Conservation (phyloP, 2,113 vertebrate genomes). For the Spilogale gracilis region DNA sequence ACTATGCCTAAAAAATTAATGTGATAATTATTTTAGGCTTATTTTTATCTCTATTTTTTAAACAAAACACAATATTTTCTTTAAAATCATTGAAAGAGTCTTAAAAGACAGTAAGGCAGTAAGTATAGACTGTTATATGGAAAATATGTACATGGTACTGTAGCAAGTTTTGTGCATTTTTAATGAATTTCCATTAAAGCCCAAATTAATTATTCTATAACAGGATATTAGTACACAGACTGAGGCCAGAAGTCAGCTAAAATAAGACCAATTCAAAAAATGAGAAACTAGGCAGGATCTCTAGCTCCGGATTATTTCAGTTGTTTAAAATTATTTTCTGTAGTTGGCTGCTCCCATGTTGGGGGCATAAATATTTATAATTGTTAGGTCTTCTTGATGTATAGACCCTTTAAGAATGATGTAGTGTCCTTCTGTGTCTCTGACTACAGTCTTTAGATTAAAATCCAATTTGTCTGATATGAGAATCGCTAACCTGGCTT, state of each 20-base stretch:
- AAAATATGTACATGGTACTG: not conserved
- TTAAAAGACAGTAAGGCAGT: slow-evolving; percentile 11
- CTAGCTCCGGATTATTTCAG: not conserved
- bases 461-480: too few relatives aligned
- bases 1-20: not conserved
- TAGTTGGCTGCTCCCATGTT: too few relatives aligned
- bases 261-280: not conserved
- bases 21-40: not conserved
- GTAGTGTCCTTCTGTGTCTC: too few relatives aligned
- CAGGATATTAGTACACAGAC: not conserved
- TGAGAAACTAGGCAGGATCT: not conserved
- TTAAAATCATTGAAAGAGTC: not conserved
- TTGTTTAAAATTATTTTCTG: slow-evolving; percentile 33
- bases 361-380: too few relatives aligned
- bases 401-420: too few relatives aligned
- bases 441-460: too few relatives aligned
- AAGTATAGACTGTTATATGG: not conserved
- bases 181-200: not conserved
- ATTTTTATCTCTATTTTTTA: not conserved
- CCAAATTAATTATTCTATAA: not conserved
- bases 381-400: too few relatives aligned
- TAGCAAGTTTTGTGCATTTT: not conserved
- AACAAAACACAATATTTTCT: not conserved
- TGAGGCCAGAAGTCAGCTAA: not conserved
- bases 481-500: too few relatives aligned